phyloP scores from a whole-genome alignment of 2,113 vertebrate genomes.

The Eolophus roseicapilla region DNA sequence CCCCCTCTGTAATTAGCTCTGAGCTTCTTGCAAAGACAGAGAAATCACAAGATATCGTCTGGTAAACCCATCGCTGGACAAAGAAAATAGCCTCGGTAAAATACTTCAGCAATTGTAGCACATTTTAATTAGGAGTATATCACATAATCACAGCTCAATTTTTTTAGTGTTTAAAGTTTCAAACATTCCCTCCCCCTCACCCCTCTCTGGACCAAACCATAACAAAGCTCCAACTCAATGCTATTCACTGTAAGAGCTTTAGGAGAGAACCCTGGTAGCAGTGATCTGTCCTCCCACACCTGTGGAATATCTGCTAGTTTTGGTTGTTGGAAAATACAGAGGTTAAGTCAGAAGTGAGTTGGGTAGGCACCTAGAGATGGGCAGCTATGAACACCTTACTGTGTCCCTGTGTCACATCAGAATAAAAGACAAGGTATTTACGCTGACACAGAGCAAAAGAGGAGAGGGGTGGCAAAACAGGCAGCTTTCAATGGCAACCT shows the following conservation, averaged over 20 bases:
- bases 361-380: background rate
- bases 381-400: background rate
- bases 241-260: background rate
- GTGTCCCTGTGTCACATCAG: background rate
- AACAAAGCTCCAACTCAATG: background rate
- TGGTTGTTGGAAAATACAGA: background rate
- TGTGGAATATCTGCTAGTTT: background rate
- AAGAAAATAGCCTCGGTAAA: constrained; percentile 82
- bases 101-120: constrained; percentile 80
- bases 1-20: constrained; percentile 71
- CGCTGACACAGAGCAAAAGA: background rate
- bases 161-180: constrained; percentile 61
- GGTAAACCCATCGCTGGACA: constrained; percentile 78
- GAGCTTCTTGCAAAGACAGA: constrained; percentile 75
- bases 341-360: background rate
- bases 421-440: background rate
- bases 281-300: background rate
- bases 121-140: constrained; percentile 76
- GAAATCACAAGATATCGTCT: constrained; percentile 84
- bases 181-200: background rate
- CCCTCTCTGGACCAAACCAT: background rate
- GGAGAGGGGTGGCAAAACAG: background rate
- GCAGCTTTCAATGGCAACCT: background rate
- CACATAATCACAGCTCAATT: constrained; percentile 75
- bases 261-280: background rate